These are phyloP conservation scores for Anodontia alba DNA, from an alignment of 2,888 invertebrate species.

Conservation along the genomic window DNA sequence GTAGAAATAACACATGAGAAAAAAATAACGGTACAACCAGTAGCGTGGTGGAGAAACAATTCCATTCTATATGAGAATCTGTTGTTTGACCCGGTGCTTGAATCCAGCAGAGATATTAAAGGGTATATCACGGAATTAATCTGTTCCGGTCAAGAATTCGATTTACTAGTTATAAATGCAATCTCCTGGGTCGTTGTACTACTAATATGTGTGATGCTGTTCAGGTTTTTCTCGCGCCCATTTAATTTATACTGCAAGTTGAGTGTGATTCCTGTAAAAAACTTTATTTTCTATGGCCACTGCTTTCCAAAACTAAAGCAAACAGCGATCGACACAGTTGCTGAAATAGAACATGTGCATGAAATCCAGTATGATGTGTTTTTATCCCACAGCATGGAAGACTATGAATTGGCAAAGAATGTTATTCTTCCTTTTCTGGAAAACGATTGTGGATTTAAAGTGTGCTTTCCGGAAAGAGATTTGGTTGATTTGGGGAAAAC, in stretches of 20 bases:
- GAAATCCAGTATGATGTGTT: constrained; percentile 2
- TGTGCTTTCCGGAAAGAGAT: constrained; percentile 18
- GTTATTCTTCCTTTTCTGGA: constrained; percentile 18
- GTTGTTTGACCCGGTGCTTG: not conserved
- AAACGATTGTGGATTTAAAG: constrained; percentile 16
- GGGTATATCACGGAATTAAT: not conserved
- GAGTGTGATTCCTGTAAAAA: not conserved
- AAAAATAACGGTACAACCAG: not conserved
- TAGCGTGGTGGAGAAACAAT: not conserved
- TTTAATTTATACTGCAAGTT: not conserved
- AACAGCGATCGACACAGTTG: not conserved
- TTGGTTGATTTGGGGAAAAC: not conserved
- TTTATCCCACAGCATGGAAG: constrained; percentile 12
- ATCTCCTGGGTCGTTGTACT: not conserved
- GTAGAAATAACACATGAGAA: not conserved
- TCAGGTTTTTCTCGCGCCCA: not conserved
- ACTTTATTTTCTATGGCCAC: not conserved
- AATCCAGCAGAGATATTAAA: not conserved
- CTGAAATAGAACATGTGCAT: not conserved
- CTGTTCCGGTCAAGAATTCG: not conserved
- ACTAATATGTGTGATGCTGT: not conserved
- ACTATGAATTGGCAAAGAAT: constrained; percentile 11
- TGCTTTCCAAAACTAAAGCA: not conserved
- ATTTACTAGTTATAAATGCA: not conserved
- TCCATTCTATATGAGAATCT: not conserved